A percentile compares a stretch with the other conserved stretches of the same genome.
These are phyloP conservation scores for Spatulosminthurus flaviceps DNA, from an alignment of 2,888 invertebrate genomes.

Conservation along the genomic window DNA sequence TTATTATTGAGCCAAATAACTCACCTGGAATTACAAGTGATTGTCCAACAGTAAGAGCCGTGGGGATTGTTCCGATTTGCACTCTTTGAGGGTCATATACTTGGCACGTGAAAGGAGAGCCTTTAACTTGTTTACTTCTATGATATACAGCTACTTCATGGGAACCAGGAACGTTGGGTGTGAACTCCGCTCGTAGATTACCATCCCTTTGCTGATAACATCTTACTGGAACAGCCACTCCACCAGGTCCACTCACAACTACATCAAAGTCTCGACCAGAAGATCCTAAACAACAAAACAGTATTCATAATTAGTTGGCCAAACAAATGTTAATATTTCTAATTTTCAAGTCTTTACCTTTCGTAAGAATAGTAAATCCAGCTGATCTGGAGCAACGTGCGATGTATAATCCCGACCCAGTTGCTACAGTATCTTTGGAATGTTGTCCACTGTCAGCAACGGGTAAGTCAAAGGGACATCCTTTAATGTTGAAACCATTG, in stretches of 20 bases:
- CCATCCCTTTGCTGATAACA: slow-evolving; percentile 98
- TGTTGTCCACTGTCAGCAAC: slow-evolving; percentile 61
- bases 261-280: slow-evolving; percentile 87
- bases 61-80: slow-evolving; percentile 74
- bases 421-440: slow-evolving; percentile 61
- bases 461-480: slow-evolving; percentile 64
- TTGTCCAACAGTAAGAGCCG: slow-evolving; percentile 79
- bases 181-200: slow-evolving; percentile 90
- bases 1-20: too few relatives aligned
- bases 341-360: slow-evolving; percentile 47
- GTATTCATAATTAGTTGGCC: not conserved
- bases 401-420: slow-evolving; percentile 62
- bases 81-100: slow-evolving; percentile 89
- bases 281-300: slow-evolving; percentile 50
- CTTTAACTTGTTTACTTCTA: slow-evolving; percentile 86
- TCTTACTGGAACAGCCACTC: slow-evolving; percentile 81
- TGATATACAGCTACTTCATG: slow-evolving; percentile 84
- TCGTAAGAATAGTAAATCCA: slow-evolving; percentile 63
- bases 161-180: slow-evolving; percentile 65
- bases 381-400: slow-evolving; percentile 60
- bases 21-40: slow-evolving; percentile 82
- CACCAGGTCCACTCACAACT: slow-evolving; percentile 82
- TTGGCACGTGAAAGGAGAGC: slow-evolving; percentile 93
- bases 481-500: slow-evolving; percentile 79
- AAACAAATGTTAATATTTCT: not conserved